Evolutionary conservation across 2,113 vertebrate species (phyloP).

Genomic region (Ptychochromis oligacanthus): DNA sequence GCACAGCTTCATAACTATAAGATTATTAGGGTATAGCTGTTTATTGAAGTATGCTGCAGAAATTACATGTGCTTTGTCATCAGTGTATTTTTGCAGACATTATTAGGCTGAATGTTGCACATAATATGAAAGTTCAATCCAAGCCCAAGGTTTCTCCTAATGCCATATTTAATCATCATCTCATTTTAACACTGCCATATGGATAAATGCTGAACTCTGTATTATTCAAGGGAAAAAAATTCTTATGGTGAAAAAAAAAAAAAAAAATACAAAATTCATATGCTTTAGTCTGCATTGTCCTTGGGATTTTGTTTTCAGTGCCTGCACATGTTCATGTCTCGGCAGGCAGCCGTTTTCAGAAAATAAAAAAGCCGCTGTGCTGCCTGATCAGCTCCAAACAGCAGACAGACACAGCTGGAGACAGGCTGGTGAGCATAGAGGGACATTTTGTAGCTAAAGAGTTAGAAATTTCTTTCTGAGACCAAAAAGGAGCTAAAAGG

Average conservation of each 20-base stretch:
- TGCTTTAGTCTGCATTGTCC: background rate
- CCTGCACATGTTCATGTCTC: background rate
- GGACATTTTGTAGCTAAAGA: background rate
- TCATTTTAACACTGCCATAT: background rate
- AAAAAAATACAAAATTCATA: background rate
- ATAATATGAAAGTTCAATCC: background rate
- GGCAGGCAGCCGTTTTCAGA: background rate
- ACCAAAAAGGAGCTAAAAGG: background rate
- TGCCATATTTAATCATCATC: background rate
- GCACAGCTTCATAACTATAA: background rate
- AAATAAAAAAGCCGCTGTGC: background rate
- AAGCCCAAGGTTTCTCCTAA: background rate
- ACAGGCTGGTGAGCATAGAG: background rate
- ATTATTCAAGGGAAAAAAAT: background rate
- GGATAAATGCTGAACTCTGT: background rate
- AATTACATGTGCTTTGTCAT: constrained; percentile 23
- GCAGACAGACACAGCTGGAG: background rate
- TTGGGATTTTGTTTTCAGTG: background rate
- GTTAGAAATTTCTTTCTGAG: too few species aligned
- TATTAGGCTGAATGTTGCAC: constrained; percentile 1
- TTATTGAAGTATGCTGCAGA: background rate
- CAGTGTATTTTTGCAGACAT: background rate
- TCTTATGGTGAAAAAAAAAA: background rate
- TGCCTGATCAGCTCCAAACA: background rate
- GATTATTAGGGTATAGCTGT: background rate